Evolutionary conservation across 2,797 vertebrate species (phyloP).

Genomic region (Setipinna tenuifilis): DNA sequence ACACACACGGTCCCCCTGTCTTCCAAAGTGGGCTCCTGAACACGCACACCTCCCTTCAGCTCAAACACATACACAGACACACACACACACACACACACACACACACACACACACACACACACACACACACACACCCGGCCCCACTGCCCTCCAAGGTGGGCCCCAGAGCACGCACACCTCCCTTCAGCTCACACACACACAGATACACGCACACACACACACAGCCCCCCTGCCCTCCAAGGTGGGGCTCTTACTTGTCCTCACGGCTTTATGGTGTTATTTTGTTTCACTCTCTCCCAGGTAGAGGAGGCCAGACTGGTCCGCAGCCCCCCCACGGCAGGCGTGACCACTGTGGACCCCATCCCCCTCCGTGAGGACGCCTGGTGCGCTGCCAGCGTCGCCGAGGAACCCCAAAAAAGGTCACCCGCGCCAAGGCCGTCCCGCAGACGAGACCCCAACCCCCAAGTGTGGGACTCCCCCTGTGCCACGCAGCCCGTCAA

Average conservation of each 20-base stretch:
- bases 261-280: too few relatives aligned
- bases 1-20: too few relatives aligned
- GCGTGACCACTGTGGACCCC: conserved; percentile 78
- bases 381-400: conserved; percentile 41
- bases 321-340: conserved; percentile 70
- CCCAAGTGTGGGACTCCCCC: conserved; percentile 17
- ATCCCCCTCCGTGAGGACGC: conserved; percentile 77
- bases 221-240: too few relatives aligned
- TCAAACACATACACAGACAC: too few relatives aligned
- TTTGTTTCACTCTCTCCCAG: neutral
- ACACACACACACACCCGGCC: too few relatives aligned
- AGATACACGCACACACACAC: too few relatives aligned
- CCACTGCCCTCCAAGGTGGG: too few relatives aligned
- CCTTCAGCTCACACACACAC: too few relatives aligned
- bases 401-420: conserved; percentile 32
- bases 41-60: too few relatives aligned
- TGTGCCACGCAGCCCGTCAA: conserved; percentile 60
- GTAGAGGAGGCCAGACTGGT: conserved; percentile 27
- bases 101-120: neutral
- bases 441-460: neutral
- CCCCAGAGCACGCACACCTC: too few relatives aligned
- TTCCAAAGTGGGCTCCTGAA: too few relatives aligned
- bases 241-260: too few relatives aligned
- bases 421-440: neutral
- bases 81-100: neutral